Base-by-base conservation (phyloP, 1,140 invertebrate genomes). In the Drosophila sp. region DNA sequence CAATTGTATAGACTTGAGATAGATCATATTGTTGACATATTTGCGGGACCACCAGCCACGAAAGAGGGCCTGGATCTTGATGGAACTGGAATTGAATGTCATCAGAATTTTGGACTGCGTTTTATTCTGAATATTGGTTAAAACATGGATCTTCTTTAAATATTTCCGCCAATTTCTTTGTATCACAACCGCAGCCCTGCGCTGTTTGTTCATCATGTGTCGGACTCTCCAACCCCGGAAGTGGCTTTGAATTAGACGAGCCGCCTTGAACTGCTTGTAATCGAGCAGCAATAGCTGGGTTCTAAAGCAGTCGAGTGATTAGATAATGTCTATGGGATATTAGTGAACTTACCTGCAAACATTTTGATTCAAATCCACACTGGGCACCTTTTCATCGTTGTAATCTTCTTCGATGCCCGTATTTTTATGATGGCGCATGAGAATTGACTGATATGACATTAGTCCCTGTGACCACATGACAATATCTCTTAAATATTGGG, bases 231-330 rank as follows among this genome's bases (percentile, higher is more conserved):
- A 91, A 4, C 89, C 79, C 0, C 89, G 76, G 7, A 65, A 13
- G 0, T 25, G 0, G 0, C 51, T 0, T 18, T 91, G 89, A 0
- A 91, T 80, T 0, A 14, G 53, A n/a, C 89, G 82, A 0, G 89
- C 78, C 0, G 89, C 76, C 48, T 75, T 78, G 29, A 91, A 91
- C 25, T 80, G 78, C 6, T 73, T 70, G 46, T 91, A 86, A 0
- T 91, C 89, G 0, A 86, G 58, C 8, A 87, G 9, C 2, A 67
- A 7, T 0, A 61, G 5, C 7, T 74, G 29, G 0, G 76, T 64
- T 18, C 79, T 77, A 51, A 16, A 32, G n/a, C 8, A n/a, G 11
- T 32, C 4, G 36, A 13, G 1, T 5, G 36, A 0, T 5, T 13
- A 38, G 11, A 38, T 5, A n/a, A 11, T 13, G 2, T 13, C 4